Percentiles rank a stretch among this genome's conserved stretches.
These are phyloP conservation scores for Stegodyphus mimosarum DNA, from an alignment of 1,140 invertebrate genomes.

Conservation along the genomic window DNA sequence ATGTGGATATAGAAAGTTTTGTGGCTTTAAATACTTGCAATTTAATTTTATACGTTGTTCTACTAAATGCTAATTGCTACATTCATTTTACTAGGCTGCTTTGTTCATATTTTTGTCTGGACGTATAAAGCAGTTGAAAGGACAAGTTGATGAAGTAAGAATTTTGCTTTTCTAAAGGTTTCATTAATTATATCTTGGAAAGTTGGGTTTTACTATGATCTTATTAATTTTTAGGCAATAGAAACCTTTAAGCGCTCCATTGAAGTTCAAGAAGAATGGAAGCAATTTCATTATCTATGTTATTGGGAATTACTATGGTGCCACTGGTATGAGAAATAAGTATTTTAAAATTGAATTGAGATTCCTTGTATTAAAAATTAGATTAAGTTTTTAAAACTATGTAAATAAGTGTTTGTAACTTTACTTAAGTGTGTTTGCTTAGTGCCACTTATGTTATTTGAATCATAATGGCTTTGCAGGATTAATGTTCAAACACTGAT, in stretches of 20 bases:
- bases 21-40: neutral
- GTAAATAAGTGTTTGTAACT: no score
- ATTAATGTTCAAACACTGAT: no score
- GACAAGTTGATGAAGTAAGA: slow-evolving; percentile 76
- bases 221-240: slow-evolving; percentile 72
- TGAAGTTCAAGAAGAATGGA: slow-evolving; percentile 86
- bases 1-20: slow-evolving; percentile 3
- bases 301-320: slow-evolving; percentile 97
- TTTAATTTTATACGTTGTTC: slow-evolving; percentile 33
- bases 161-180: slow-evolving; percentile 13
- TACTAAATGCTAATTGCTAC: slow-evolving; percentile 45
- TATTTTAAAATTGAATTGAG: neutral
- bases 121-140: slow-evolving; percentile 83
- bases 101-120: slow-evolving; percentile 94
- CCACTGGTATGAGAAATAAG: slow-evolving; percentile 74
- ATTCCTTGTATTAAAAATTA: no score
- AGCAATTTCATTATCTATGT: slow-evolving; percentile 94
- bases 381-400: no score
- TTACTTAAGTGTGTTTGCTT: no score
- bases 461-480: no score
- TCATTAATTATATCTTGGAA: neutral
- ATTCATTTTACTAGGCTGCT: slow-evolving; percentile 74
- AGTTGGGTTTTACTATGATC: slow-evolving; percentile 38
- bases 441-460: no score
- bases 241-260: slow-evolving; percentile 85